phyloP scores from a whole-genome alignment of 92 coral and sea anemone species.

The Nematostella vectensis region DNA sequence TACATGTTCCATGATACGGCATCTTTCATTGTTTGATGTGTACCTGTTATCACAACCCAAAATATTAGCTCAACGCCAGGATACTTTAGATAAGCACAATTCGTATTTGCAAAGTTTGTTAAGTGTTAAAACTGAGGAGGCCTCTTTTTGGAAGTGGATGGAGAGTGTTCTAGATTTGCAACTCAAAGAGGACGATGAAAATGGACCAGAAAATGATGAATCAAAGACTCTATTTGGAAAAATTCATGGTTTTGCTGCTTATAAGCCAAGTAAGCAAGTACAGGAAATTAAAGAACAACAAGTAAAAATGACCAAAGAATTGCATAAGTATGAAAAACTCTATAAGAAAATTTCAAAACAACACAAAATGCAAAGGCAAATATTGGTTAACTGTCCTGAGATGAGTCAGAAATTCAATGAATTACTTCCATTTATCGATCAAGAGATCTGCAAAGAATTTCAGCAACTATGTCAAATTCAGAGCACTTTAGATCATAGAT shows the following conservation, averaged over 20 bases:
- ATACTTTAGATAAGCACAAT: too few relatives aligned
- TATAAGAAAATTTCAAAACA: constrained; percentile 44
- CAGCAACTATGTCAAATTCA: constrained; percentile 3
- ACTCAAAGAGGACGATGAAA: constrained; percentile 10
- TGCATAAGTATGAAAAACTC: constrained; percentile 41
- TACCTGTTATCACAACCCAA: constrained; percentile 58
- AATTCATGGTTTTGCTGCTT: constrained; percentile 3
- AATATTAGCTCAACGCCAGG: constrained; percentile 41
- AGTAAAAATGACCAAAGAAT: constrained; percentile 42
- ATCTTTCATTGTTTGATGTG: constrained; percentile 72
- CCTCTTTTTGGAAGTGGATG: constrained; percentile 93
- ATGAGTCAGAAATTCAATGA: constrained; percentile 16
- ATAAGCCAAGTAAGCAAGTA: constrained; percentile 37
- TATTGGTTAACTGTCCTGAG: constrained; percentile 16
- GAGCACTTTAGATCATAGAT: neutral
- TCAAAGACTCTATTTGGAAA: neutral
- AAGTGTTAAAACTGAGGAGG: constrained; percentile 41
- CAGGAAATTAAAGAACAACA: constrained; percentile 61
- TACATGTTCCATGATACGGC: constrained; percentile 24
- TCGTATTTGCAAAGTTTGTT: constrained; percentile 49
- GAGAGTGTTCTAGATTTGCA: constrained; percentile 61
- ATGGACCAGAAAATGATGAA: constrained; percentile 1
- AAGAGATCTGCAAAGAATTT: constrained; percentile 11
- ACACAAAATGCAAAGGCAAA: constrained; percentile 47
- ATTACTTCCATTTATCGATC: constrained; percentile 15